A percentile compares a stretch with the other conserved stretches of the same genome.
Evolutionary conservation across 1,140 invertebrate species (phyloP).

Genomic region (Drosophila oshimai): DNA sequence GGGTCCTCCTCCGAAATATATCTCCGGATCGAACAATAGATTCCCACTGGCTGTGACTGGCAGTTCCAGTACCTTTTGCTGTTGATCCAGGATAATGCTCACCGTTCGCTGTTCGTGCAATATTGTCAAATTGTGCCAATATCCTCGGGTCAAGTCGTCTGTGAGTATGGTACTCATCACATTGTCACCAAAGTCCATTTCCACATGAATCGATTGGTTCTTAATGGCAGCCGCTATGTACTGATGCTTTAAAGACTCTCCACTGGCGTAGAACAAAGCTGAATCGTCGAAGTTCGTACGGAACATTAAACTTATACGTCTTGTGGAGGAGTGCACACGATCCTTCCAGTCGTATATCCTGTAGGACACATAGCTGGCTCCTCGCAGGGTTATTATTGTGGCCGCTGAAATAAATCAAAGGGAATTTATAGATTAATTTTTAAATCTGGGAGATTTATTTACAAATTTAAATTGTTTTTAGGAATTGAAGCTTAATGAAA

Average conservation of each 20-base stretch:
- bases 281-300: slow-evolving; percentile 94
- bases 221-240: slow-evolving; percentile 92
- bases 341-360: slow-evolving; percentile 96
- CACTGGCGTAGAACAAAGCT: slow-evolving; percentile 93
- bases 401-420: slow-evolving; percentile 85
- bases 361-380: slow-evolving; percentile 96
- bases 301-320: slow-evolving; percentile 93
- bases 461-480: too few relatives aligned
- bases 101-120: slow-evolving; percentile 89
- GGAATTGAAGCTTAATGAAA: too few relatives aligned
- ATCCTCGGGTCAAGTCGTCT: slow-evolving; percentile 87
- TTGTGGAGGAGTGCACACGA: slow-evolving; percentile 92
- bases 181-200: slow-evolving; percentile 92
- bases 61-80: slow-evolving; percentile 87
- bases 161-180: slow-evolving; percentile 88
- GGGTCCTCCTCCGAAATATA: slow-evolving; percentile 94
- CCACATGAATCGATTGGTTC: slow-evolving; percentile 90
- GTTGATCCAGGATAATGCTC: slow-evolving; percentile 89
- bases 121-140: slow-evolving; percentile 96
- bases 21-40: slow-evolving; percentile 95
- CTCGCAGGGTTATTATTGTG: slow-evolving; percentile 92
- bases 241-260: slow-evolving; percentile 91
- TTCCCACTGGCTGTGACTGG: slow-evolving; percentile 87
- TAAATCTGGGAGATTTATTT: too few relatives aligned
- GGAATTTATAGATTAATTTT: slow-evolving; percentile 10